Conservation (phyloP, 1,140 invertebrate species). For the Leptonema lineaticorne region DNA sequence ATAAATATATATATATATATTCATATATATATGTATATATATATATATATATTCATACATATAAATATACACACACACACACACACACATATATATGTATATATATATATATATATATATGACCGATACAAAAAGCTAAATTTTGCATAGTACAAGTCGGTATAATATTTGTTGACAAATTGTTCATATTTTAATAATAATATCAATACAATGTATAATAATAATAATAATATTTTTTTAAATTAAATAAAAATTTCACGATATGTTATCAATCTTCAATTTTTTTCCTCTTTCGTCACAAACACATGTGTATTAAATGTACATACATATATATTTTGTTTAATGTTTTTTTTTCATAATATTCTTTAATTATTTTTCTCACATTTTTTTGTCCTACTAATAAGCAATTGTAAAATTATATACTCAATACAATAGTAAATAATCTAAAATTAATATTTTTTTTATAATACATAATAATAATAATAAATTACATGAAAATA, state of each 20-base stretch:
- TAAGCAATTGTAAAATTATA: too few relatives aligned
- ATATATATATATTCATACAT: slow-evolving; percentile 12
- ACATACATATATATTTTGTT: too few relatives aligned
- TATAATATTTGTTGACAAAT: slow-evolving; percentile 18
- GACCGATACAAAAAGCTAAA: slow-evolving; percentile 42
- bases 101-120: not conserved
- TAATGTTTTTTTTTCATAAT: too few relatives aligned
- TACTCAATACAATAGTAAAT: too few relatives aligned
- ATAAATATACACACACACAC: slow-evolving; percentile 36
- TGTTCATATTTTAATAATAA: slow-evolving; percentile 15
- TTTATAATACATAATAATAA: too few relatives aligned
- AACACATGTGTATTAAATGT: too few relatives aligned
- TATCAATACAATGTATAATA: not conserved
- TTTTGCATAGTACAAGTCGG: slow-evolving; percentile 38
- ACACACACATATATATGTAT: slow-evolving; percentile 34
- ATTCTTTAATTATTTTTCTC: too few relatives aligned
- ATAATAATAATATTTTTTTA: slow-evolving; percentile 12
- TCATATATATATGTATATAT: slow-evolving; percentile 23
- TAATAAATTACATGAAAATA: not conserved
- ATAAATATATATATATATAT: slow-evolving; percentile 13
- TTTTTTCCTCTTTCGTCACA: not conserved
- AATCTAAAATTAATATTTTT: too few relatives aligned
- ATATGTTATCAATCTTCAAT: slow-evolving; percentile 1
- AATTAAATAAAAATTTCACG: slow-evolving; percentile 4
- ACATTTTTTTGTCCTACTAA: too few relatives aligned